Base-by-base conservation (phyloP, 2,113 vertebrate genomes). In the Anas platyrhynchos region DNA sequence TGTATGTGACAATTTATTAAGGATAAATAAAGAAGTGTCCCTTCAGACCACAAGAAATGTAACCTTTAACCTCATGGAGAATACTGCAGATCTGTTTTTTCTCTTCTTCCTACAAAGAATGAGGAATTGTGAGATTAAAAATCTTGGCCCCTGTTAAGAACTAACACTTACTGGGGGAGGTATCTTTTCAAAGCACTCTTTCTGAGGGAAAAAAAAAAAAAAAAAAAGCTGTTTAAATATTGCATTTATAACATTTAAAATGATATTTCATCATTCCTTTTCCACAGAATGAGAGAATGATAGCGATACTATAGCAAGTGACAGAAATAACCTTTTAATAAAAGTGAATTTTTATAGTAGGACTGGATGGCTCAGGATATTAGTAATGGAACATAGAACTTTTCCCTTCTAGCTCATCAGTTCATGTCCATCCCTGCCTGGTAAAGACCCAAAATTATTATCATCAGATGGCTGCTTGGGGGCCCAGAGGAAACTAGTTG, bases 311-410 rank as follows among this genome's bases (percentile, higher is more conserved):
- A 91, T 71, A 96, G 91, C 90, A 96, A 95, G 94, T 94, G 95
- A 96, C 94, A 96, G 95, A 97, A 97, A 97, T 96, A 96, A 96
- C 93, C 95, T 97, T 97, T 97, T 97, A 97, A 96, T 96, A 96
- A 90, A 97, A 97, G 94, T 94, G 93, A 96, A 95, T 97, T 96
- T 97, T 96, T 96, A 96, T 96, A 92, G 95, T 96, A 95, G 92
- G 83, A 91, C 88, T 95, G 94, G 76, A 96, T 97, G 73, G 92
- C 94, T 95, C 92, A 92, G 95, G 92, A 83, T 93, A 97, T 97
- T 96, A 96, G 94, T 96, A 96, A 96, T 95, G 95, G 93, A 96
- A 96, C 94, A 97, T 90, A 95, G 95, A 97, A 93, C 93, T 73
- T 97, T 84, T 94, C 86, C 76, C 80, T 94, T 96, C 92, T 92